Evolutionary conservation across 2,888 invertebrate species (phyloP).

Genomic region (Zaprionus lineosus): DNA sequence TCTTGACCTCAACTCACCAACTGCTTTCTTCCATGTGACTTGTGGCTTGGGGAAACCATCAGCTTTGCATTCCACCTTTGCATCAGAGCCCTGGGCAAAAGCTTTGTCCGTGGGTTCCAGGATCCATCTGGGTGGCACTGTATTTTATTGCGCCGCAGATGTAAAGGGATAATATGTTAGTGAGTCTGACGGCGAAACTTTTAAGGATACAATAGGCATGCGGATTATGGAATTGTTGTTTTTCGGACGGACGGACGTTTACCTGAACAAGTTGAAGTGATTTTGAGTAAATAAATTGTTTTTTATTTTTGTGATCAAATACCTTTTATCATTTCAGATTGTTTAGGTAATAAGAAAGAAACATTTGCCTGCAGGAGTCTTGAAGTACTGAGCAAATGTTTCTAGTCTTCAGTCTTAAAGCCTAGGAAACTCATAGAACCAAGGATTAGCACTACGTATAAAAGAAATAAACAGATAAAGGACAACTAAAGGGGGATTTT

Average conservation of each 20-base stretch:
- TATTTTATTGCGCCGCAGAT: conserved; percentile 35
- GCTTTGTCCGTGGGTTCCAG: conserved; percentile 97
- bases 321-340: conserved; percentile 44
- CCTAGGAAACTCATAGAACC: conserved; percentile 50
- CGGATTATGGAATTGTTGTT: conserved; percentile 44
- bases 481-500: conserved; percentile 69
- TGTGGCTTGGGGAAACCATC: conserved; percentile 97
- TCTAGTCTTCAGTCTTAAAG: conserved; percentile 58
- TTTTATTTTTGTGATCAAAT: conserved; percentile 1
- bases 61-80: conserved; percentile 97
- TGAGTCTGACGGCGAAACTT: conserved; percentile 9
- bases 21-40: conserved; percentile 97
- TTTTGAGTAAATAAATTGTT: conserved; percentile 7
- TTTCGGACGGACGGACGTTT: conserved; percentile 73
- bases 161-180: conserved; percentile 65
- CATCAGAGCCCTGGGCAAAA: conserved; percentile 96
- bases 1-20: conserved; percentile 91
- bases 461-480: conserved; percentile 72
- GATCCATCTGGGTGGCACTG: conserved; percentile 98
- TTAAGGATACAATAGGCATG: conserved; percentile 62
- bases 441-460: conserved; percentile 59
- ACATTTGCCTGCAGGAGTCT: conserved; percentile 22
- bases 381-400: conserved; percentile 61
- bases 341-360: conserved; percentile 31
- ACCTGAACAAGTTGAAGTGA: conserved; percentile 55